Evolutionary conservation across 2,797 vertebrate species (phyloP).

Genomic region (Aphelocoma californica): DNA sequence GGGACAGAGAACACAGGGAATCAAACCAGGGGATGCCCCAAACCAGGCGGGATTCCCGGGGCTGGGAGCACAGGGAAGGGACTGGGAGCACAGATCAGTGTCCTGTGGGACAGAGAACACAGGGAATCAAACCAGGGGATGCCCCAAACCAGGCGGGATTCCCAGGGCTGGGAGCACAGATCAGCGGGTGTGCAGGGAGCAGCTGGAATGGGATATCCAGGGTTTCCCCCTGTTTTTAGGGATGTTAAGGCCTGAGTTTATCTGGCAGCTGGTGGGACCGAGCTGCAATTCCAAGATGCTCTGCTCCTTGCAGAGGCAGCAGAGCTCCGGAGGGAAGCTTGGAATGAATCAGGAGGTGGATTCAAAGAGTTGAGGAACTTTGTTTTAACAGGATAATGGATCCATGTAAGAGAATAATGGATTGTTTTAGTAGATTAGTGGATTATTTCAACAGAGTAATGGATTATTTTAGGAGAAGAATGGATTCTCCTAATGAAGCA

Average conservation of each 20-base stretch:
- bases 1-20: too few relatives aligned
- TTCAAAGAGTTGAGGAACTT: not conserved
- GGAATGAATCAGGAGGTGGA: accelerated
- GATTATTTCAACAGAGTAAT: not conserved
- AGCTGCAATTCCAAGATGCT: not conserved
- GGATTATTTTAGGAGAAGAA: not conserved
- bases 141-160: too few relatives aligned
- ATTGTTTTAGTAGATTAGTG: not conserved
- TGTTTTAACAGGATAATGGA: too few relatives aligned
- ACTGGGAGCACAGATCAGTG: too few relatives aligned
- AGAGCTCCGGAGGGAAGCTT: not conserved
- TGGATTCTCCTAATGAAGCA: not conserved
- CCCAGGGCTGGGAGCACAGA: too few relatives aligned
- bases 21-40: too few relatives aligned
- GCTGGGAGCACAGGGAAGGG: too few relatives aligned
- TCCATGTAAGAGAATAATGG: not conserved
- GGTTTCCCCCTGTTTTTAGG: not conserved
- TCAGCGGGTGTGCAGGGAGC: too few relatives aligned
- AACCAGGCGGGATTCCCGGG: too few relatives aligned
- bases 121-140: too few relatives aligned
- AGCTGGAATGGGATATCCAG: too few relatives aligned
- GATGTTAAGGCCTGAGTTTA: too few relatives aligned
- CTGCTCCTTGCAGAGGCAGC: not conserved
- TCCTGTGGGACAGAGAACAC: not conserved
- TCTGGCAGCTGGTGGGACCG: not conserved